Conservation (phyloP, 2,888 invertebrate species). For the Tetragonisca angustula region DNA sequence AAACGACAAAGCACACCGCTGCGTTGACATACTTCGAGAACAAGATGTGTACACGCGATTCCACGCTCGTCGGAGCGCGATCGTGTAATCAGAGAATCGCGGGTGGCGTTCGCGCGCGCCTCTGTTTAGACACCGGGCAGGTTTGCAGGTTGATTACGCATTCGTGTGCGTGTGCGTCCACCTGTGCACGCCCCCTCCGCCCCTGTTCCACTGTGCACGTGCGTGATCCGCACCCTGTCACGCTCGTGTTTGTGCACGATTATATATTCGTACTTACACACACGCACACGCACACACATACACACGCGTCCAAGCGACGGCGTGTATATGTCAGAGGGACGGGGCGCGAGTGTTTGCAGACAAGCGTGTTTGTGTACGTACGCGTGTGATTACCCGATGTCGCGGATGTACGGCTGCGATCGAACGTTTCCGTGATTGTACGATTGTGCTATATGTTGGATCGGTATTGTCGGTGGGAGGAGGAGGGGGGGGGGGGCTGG, state of each 20-base stretch:
- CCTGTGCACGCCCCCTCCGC: conserved; percentile 15
- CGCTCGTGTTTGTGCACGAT: conserved; percentile 42
- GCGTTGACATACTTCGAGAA: conserved; percentile 13
- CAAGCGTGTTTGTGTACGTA: conserved; percentile 35
- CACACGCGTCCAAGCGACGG: too few relatives aligned
- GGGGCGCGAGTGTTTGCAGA: conserved; percentile 34
- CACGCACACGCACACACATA: background rate
- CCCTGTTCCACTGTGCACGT: conserved; percentile 17
- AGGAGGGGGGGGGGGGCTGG: background rate
- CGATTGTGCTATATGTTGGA: background rate
- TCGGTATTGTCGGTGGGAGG: background rate
- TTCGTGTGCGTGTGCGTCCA: conserved; percentile 48
- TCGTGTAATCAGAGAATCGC: conserved; percentile 49
- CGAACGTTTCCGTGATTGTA: conserved; percentile 34
- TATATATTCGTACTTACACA: conserved; percentile 46
- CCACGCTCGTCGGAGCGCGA: conserved; percentile 15
- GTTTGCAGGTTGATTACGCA: conserved; percentile 55
- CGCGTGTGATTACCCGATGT: conserved; percentile 49
- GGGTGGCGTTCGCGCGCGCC: background rate
- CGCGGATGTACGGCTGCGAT: conserved; percentile 24
- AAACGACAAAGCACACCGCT: background rate
- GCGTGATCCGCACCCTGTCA: conserved; percentile 3
- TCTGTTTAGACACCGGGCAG: conserved; percentile 33
- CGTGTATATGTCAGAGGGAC: background rate
- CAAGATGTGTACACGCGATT: conserved; percentile 20